These are phyloP conservation scores for Platorchestia sp. DNA, from an alignment of 1,140 invertebrate species.

Conservation along the genomic window DNA sequence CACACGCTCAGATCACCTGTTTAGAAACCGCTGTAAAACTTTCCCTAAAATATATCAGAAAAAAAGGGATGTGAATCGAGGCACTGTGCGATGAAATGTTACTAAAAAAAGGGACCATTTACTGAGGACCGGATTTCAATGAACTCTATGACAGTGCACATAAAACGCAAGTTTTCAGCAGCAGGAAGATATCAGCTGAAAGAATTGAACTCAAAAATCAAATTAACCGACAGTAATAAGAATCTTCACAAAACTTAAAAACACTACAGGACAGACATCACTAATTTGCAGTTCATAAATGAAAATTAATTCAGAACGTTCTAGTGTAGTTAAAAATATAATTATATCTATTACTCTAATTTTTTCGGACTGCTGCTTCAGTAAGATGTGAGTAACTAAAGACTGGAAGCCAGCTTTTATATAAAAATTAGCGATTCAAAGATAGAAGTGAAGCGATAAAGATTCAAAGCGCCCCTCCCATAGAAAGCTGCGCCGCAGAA, in stretches of 20 bases:
- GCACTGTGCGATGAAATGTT: not conserved
- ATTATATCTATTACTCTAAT: no score
- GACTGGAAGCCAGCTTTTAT: no score
- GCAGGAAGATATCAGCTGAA: not conserved
- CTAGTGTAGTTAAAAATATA: not conserved
- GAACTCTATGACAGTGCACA: not conserved
- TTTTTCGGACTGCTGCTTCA: no score
- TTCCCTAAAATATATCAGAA: not conserved
- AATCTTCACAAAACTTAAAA: not conserved
- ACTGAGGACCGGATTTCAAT: not conserved
- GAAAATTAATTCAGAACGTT: not conserved
- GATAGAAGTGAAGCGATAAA: no score
- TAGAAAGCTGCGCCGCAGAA: no score
- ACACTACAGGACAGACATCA: not conserved
- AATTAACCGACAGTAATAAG: not conserved
- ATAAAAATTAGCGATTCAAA: no score
- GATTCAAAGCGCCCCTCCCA: no score
- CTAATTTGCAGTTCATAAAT: no score
- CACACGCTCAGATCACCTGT: no score
- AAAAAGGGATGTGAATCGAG: not conserved
- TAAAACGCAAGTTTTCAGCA: not conserved
- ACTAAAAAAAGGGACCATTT: not conserved
- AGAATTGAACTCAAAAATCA: not conserved
- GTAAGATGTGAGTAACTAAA: no score
- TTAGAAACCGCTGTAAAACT: not conserved